These are phyloP conservation scores for Phania funesta DNA, from an alignment of 2,888 invertebrate species.

Conservation along the genomic window DNA sequence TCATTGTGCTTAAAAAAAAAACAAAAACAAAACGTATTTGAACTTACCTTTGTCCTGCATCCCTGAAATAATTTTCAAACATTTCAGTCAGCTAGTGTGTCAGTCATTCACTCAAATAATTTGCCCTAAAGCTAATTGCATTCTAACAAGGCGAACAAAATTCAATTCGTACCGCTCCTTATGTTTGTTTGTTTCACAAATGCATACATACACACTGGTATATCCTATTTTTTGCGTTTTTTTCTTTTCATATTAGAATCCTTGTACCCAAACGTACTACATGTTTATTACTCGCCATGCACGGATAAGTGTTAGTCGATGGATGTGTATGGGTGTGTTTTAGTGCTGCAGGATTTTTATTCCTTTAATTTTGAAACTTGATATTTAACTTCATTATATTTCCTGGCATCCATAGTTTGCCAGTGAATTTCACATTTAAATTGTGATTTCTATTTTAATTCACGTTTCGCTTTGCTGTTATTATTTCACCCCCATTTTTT, in stretches of 20 bases:
- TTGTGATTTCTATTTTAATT: constrained; percentile 60
- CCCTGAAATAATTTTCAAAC: constrained; percentile 38
- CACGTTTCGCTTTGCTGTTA: constrained; percentile 26
- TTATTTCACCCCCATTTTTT: constrained; percentile 61
- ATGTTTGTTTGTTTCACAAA: constrained; percentile 68
- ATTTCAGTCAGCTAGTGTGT: constrained; percentile 14
- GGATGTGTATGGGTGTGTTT: background rate
- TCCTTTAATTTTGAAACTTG: constrained; percentile 45
- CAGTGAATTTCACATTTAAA: constrained; percentile 51
- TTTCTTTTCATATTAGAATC: constrained; percentile 25
- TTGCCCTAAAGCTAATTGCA: constrained; percentile 77
- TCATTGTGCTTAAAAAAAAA: constrained; percentile 56
- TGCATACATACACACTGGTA: background rate
- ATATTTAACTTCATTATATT: constrained; percentile 65
- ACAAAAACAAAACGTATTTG: constrained; percentile 13
- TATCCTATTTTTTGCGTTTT: constrained; percentile 42
- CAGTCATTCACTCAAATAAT: constrained; percentile 65
- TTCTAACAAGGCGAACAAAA: constrained; percentile 78
- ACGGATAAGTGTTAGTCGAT: background rate
- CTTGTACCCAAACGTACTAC: constrained; percentile 22
- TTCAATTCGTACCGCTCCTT: constrained; percentile 76
- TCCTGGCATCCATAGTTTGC: constrained; percentile 26
- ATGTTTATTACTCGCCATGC: constrained; percentile 4
- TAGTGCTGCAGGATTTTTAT: constrained; percentile 34
- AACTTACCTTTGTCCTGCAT: constrained; percentile 38